Conservation (phyloP, 37 sponge, comb jelly and placozoan species). For the Mnemiopsis leidyi region DNA sequence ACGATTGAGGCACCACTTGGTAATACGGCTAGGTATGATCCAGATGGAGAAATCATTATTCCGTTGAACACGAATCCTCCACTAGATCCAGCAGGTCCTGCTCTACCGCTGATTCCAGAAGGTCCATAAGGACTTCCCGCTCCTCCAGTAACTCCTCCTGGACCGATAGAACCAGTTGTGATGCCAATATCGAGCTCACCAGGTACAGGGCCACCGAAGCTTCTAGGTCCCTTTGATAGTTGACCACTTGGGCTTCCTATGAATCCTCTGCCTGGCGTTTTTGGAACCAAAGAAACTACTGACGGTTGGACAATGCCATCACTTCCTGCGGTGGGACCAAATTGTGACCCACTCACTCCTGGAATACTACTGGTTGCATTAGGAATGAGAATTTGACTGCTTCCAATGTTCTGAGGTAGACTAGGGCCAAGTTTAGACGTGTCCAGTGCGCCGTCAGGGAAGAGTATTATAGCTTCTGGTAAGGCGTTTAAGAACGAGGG, state of each 20-base stretch:
- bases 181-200: background rate
- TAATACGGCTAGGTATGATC: background rate
- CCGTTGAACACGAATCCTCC: background rate
- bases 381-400: background rate
- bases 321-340: background rate
- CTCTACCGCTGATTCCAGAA: background rate
- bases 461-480: background rate
- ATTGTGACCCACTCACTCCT: background rate
- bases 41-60: background rate
- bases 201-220: background rate
- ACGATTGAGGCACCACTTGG: background rate
- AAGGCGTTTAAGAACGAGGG: background rate
- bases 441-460: background rate
- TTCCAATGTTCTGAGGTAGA: background rate
- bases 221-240: background rate
- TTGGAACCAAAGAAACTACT: background rate
- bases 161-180: background rate
- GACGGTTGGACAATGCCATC: background rate
- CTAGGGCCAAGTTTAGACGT: background rate
- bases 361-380: background rate
- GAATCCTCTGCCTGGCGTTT: background rate
- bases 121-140: background rate
- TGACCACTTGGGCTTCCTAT: background rate
- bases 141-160: constrained; percentile 32
- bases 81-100: background rate